Evolutionary conservation across 2,797 vertebrate genomes (phyloP).

Genomic region (Chiloscyllium punctatum): DNA sequence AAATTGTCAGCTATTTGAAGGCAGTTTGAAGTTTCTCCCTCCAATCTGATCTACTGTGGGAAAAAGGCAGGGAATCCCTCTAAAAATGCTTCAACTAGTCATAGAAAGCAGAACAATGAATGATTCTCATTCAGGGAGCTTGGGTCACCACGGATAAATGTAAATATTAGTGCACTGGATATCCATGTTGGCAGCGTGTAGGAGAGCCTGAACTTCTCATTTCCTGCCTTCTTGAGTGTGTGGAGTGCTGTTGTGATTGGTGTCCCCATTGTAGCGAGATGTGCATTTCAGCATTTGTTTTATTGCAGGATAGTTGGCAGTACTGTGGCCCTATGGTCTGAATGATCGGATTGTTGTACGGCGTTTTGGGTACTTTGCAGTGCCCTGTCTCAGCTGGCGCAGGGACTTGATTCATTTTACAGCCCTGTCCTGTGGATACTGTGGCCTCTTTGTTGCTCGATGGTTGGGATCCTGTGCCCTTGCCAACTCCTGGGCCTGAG

Average conservation of each 20-base stretch:
- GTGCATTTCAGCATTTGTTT: neutral
- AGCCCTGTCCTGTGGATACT: neutral
- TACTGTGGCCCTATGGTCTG: neutral
- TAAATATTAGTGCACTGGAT: neutral
- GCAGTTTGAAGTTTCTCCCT: neutral
- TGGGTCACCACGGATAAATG: neutral
- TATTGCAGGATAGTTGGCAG: neutral
- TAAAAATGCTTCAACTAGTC: neutral
- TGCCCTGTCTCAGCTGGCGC: neutral
- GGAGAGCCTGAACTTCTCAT: neutral
- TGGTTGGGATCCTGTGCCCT: neutral
- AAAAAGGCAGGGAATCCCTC: neutral
- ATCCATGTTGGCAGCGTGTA: neutral
- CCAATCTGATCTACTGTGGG: neutral
- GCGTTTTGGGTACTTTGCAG: neutral
- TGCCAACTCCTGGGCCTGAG: neutral
- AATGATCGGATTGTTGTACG: neutral
- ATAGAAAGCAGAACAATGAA: neutral
- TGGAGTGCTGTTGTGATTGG: neutral
- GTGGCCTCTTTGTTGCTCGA: neutral
- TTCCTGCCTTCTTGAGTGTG: neutral
- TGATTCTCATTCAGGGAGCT: neutral
- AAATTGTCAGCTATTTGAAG: neutral
- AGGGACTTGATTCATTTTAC: neutral
- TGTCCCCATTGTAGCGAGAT: neutral